These are phyloP conservation scores for Rhagonycha fulva DNA, from an alignment of 2,888 invertebrate genomes.

Conservation along the genomic window DNA sequence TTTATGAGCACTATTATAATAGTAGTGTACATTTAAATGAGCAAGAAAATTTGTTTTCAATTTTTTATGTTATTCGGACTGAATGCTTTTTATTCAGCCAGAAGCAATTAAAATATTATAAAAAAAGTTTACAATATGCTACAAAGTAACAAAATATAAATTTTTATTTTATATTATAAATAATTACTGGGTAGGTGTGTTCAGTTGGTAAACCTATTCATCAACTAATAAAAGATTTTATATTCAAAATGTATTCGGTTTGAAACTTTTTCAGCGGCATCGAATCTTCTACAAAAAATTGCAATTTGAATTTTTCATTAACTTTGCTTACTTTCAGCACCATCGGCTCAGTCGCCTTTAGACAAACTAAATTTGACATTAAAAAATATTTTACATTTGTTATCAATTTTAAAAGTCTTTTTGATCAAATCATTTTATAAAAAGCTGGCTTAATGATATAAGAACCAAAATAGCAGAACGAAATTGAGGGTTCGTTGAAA, in stretches of 20 bases:
- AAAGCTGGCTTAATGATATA: not conserved
- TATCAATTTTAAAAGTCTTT: not conserved
- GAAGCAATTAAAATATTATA: too few relatives aligned
- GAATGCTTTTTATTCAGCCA: too few relatives aligned
- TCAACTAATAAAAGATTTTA: too few relatives aligned
- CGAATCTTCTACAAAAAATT: not conserved
- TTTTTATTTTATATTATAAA: not conserved
- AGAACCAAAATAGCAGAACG: not conserved
- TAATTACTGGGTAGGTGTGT: not conserved
- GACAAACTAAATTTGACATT: not conserved
- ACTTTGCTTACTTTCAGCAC: not conserved
- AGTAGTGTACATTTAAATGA: too few relatives aligned
- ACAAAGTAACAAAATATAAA: too few relatives aligned
- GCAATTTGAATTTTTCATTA: not conserved
- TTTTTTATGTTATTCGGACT: too few relatives aligned
- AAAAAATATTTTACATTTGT: not conserved
- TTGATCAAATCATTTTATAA: not conserved
- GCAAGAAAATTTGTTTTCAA: too few relatives aligned
- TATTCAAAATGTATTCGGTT: not conserved
- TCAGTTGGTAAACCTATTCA: too few relatives aligned
- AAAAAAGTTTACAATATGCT: too few relatives aligned
- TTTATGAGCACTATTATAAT: not conserved
- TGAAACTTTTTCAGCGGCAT: not conserved
- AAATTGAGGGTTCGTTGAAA: slow-evolving; percentile 1
- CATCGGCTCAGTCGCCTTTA: not conserved